These are phyloP conservation scores for Chiroxiphia lanceolata DNA, from an alignment of 2,797 vertebrate species.

Conservation along the genomic window DNA sequence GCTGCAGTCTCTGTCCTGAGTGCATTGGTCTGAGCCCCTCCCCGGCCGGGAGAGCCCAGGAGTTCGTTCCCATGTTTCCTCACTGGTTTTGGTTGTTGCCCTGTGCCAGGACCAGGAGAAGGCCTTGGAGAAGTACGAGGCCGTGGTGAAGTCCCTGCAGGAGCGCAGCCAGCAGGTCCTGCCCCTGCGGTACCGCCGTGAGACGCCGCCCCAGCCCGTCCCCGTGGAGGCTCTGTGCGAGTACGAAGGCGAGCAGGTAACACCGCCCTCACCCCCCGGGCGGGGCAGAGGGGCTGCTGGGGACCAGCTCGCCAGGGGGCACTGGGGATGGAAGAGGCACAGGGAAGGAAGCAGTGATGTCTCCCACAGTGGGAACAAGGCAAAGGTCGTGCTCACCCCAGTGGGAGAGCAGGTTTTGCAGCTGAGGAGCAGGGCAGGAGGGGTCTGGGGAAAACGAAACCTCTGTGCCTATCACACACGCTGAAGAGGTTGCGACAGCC, in stretches of 20 bases:
- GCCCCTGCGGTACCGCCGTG: slow-evolving; percentile 86
- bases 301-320: fast-evolving
- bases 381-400: fast-evolving
- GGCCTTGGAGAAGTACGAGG: slow-evolving; percentile 88
- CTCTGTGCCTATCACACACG: neutral
- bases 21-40: fast-evolving
- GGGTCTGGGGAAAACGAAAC: neutral
- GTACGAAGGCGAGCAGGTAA: slow-evolving; percentile 88
- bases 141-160: slow-evolving; percentile 84
- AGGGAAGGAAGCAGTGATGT: fast-evolving
- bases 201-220: slow-evolving; percentile 81
- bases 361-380: neutral
- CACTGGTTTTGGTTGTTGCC: neutral
- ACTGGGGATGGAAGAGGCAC: neutral
- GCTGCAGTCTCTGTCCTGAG: fast-evolving
- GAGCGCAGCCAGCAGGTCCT: slow-evolving; percentile 87
- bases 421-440: neutral
- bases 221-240: slow-evolving; percentile 94
- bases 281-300: neutral
- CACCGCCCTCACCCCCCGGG: fast-evolving
- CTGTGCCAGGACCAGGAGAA: slow-evolving; percentile 88
- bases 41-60: neutral
- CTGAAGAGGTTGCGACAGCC: neutral
- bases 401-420: neutral
- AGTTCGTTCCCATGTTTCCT: fast-evolving